Percentiles rank a stretch among this genome's conserved stretches.
Conservation (phyloP, 2,113 vertebrate genomes). For the Leptobrachium leishanense region DNA sequence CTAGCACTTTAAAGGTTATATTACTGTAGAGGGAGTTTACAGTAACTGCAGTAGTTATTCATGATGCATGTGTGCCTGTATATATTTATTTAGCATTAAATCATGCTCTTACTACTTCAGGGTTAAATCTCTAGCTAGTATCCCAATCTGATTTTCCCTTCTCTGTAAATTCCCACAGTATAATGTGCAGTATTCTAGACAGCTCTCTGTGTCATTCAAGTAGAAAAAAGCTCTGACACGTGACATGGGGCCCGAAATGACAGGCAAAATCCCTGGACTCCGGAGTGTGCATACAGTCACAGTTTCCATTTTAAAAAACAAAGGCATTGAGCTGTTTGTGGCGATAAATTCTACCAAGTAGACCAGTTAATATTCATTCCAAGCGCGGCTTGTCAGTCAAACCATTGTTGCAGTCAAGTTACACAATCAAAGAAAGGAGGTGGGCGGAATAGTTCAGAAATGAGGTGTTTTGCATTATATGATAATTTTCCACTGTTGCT, state of each 20-base stretch:
- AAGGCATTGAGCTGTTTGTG: slow-evolving; percentile 4
- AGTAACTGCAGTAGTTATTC: too few species aligned
- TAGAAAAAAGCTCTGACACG: not conserved
- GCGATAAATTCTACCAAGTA: slow-evolving; percentile 24
- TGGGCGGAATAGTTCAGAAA: slow-evolving; percentile 45
- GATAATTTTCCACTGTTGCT: slow-evolving; percentile 40
- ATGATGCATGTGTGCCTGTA: too few species aligned
- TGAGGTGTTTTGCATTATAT: slow-evolving; percentile 48
- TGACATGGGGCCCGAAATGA: not conserved
- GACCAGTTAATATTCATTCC: slow-evolving; percentile 39
- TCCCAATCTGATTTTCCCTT: too few species aligned
- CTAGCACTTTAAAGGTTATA: too few species aligned
- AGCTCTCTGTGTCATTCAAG: too few species aligned
- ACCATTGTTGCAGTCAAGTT: slow-evolving; percentile 43
- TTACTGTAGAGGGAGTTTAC: too few species aligned
- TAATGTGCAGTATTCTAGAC: too few species aligned
- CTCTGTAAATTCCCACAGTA: too few species aligned
- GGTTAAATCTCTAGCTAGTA: too few species aligned
- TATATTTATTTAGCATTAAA: too few species aligned
- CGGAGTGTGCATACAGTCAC: not conserved
- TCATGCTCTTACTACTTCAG: too few species aligned
- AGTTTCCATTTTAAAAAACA: slow-evolving; percentile 11
- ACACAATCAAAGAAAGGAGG: slow-evolving; percentile 38
- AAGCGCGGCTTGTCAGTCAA: slow-evolving; percentile 39
- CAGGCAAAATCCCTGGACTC: not conserved